Base-by-base conservation (phyloP, 2,113 vertebrate genomes). In the Sapayoa aenigma region DNA sequence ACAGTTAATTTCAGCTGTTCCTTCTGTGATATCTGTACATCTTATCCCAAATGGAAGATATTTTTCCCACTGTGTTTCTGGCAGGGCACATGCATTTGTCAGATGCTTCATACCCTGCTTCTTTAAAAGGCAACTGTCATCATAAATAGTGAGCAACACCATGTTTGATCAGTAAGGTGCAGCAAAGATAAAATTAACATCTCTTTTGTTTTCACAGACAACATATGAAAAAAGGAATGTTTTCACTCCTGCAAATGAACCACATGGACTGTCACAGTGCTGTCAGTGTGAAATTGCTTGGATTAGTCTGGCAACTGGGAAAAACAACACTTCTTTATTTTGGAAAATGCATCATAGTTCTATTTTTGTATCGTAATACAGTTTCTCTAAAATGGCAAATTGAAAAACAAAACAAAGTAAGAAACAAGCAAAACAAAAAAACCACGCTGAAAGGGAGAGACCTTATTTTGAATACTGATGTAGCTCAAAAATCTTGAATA, bases 1-100 rank as follows among this genome's bases (percentile, higher is more conserved):
- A 87, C 90, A 93, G 66, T 67, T 90, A 60, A 81, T 95, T 95
- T 97, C 77, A 88, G 44, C 31, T 59, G 30, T 35, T 78, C 73
- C 75, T 92, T 37, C 78, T 87, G 74, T 87, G 72, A 50, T 96
- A 72, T 94, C 72, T 62, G 92, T 72, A 59, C 41, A 42, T 65
- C 33, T 94, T 65, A 75, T 27, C 47, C 66, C 79, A 90, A 94
- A 87, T 84, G 35, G 82, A 90, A 96, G 65, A 85, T 35, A 93
- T 86, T 80, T 76, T 77, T 88, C 79, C 83, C 12, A 24, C 76
- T 96, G 85, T 63, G 86, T 16, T 93, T 42, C 96, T 92, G 65
- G 87, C 90, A 95, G 82, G 56, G 83, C 56, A 72, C 14, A 82
- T 58, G 31, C 66, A 71, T 93, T 50, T 58, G 30, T 95, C 79